These are phyloP conservation scores for Eilema sororculum DNA, from an alignment of 2,888 invertebrate species.

Conservation along the genomic window DNA sequence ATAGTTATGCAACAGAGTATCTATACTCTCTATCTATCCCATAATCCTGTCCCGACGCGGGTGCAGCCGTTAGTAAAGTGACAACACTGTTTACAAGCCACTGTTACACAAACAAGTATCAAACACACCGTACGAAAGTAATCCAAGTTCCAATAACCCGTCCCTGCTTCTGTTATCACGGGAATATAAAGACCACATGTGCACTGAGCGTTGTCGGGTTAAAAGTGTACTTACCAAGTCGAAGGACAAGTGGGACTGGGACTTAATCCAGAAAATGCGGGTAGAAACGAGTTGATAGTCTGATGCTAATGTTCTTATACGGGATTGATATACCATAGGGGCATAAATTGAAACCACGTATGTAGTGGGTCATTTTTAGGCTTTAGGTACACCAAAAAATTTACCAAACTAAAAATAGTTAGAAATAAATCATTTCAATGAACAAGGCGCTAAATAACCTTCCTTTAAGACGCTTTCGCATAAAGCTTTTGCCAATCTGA, in stretches of 20 bases:
- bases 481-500: too few relatives aligned
- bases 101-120: slow-evolving; percentile 3
- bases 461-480: too few relatives aligned
- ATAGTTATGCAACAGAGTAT: too few relatives aligned
- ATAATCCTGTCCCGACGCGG: not conserved
- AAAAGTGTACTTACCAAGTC: slow-evolving; percentile 8
- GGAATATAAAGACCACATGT: slow-evolving; percentile 16
- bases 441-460: too few relatives aligned
- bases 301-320: not conserved
- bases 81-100: not conserved
- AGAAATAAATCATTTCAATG: too few relatives aligned
- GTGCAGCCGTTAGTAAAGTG: not conserved
- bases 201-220: slow-evolving; percentile 2
- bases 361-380: too few relatives aligned
- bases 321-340: too few relatives aligned
- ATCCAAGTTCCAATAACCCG: slow-evolving; percentile 1
- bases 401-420: too few relatives aligned
- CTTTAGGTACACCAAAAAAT: too few relatives aligned
- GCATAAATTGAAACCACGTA: too few relatives aligned
- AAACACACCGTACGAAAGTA: not conserved
- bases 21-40: too few relatives aligned
- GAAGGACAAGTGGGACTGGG: not conserved
- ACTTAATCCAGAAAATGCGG: slow-evolving; percentile 5
- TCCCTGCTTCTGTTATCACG: not conserved
- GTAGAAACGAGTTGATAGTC: not conserved